Evolutionary conservation across 2,888 invertebrate genomes (phyloP).

Genomic region (Bruchidius siliquastri): DNA sequence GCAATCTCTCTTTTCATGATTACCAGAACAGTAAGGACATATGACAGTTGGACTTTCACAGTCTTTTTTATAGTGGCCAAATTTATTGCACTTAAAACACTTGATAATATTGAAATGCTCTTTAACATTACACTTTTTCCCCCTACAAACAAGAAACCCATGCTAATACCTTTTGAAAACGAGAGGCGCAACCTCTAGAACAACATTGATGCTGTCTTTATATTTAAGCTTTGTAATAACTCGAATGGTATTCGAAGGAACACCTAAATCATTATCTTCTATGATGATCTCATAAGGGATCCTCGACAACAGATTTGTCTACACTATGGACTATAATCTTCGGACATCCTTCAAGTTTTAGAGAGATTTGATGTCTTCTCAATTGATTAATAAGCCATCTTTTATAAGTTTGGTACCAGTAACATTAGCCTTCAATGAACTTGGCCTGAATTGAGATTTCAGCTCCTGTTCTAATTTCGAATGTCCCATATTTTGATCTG

Average conservation of each 20-base stretch:
- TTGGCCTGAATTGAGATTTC: background rate
- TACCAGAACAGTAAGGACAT: slow-evolving; percentile 1
- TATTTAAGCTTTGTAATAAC: slow-evolving; percentile 5
- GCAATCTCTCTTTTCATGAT: background rate
- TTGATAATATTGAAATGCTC: background rate
- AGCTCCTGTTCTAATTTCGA: background rate
- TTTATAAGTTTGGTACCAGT: background rate
- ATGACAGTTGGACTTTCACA: background rate
- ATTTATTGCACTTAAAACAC: slow-evolving; percentile 1
- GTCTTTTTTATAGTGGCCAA: background rate
- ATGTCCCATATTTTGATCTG: background rate
- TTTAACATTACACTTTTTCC: slow-evolving; percentile 1
- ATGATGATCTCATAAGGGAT: background rate
- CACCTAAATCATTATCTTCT: background rate
- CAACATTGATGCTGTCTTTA: slow-evolving; percentile 1
- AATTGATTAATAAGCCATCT: too few relatives aligned
- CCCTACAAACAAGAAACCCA: background rate
- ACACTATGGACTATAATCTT: background rate
- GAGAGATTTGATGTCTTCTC: too few relatives aligned
- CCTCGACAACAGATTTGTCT: background rate
- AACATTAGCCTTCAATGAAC: background rate
- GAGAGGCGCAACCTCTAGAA: background rate
- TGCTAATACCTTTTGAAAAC: background rate
- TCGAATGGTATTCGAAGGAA: background rate
- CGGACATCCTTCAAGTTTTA: background rate